Evolutionary conservation across 2,113 vertebrate species (phyloP).

Genomic region (Meles meles): DNA sequence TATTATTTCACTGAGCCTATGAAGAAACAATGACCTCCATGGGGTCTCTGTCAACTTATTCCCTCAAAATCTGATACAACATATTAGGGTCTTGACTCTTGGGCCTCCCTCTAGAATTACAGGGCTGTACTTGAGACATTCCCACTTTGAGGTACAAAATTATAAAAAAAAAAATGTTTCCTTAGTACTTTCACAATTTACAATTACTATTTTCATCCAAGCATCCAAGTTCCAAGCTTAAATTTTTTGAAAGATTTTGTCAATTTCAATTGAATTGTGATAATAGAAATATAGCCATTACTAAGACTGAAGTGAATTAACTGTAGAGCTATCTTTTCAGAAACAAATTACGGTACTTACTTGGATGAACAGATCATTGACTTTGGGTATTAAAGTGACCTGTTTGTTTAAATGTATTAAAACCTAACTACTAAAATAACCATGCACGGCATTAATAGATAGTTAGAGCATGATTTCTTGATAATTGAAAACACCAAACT

Average conservation of each 20-base stretch:
- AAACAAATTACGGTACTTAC: conserved; percentile 71
- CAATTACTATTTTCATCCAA: background rate
- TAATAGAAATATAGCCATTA: conserved; percentile 69
- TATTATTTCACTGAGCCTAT: background rate
- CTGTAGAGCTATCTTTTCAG: conserved; percentile 68
- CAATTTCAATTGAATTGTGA: conserved; percentile 62
- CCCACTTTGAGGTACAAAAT: background rate
- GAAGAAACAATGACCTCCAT: background rate
- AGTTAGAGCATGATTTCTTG: conserved; percentile 2
- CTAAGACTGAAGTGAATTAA: conserved; percentile 62
- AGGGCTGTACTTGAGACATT: background rate
- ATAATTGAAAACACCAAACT: conserved; percentile 16
- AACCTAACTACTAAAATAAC: conserved; percentile 55
- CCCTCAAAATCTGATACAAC: background rate
- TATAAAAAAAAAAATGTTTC: background rate
- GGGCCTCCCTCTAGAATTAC: background rate
- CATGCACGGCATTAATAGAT: background rate
- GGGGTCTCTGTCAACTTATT: background rate
- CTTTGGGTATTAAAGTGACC: conserved; percentile 71
- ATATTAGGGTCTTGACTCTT: background rate
- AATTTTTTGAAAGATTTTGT: conserved; percentile 19
- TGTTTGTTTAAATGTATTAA: conserved; percentile 63
- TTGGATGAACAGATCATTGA: conserved; percentile 65
- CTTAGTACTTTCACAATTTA: background rate
- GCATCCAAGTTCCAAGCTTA: conserved; percentile 30